Base-by-base conservation (phyloP, 2,113 vertebrate species). In the Pygoscelis antarcticus region DNA sequence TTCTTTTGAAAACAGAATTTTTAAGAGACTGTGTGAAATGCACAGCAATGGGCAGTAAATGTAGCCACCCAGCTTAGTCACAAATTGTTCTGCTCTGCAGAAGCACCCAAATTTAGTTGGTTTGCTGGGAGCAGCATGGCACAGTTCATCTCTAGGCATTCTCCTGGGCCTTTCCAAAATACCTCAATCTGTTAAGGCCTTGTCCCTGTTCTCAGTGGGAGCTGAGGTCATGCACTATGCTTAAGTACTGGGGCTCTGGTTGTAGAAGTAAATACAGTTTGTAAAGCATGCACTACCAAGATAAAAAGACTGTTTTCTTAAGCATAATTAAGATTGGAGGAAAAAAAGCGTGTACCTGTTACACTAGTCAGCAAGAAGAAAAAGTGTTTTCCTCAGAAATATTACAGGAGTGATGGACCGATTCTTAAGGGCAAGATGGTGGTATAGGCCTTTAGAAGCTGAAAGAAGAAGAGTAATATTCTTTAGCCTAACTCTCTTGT, bases 71-170 rank as follows among this genome's bases (percentile, higher is more conserved):
- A 25, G 8, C 8, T 55, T 57, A 58, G 7, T 44, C 26, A 27
- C 10, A 71, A 58, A 77, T 38, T 46, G 3, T 11, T 42, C 38
- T 42, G 23, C 23, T 83, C 15, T 47, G 20, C 4, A 13, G 51
- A 75, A 78, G 13, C 22, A 54, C 7, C 2, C 13, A 55, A 9
- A 66, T 70, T 72, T 87, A 29, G 3, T 42, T 75, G 23, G 9
- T 36, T 77, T 55, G 16, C 51, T 71, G 47, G 46, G 36, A 61
- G 29, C 22, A 55, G 18, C 2, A 7, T 51, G 27, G 2, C 25
- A 47, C 3, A 49, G 30, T 34, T 94, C 2, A 70, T 21, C 38
- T 81, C 15, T 65, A 0, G 0, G 1, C 0, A 0, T 36, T 83
- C 29, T 75, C 54, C 49, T 57, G 25, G 18, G 10, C 15, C 36